Percentiles rank a stretch among this genome's conserved stretches.
Conservation (phyloP, 2,113 vertebrate genomes). For the Lonchura striata region DNA sequence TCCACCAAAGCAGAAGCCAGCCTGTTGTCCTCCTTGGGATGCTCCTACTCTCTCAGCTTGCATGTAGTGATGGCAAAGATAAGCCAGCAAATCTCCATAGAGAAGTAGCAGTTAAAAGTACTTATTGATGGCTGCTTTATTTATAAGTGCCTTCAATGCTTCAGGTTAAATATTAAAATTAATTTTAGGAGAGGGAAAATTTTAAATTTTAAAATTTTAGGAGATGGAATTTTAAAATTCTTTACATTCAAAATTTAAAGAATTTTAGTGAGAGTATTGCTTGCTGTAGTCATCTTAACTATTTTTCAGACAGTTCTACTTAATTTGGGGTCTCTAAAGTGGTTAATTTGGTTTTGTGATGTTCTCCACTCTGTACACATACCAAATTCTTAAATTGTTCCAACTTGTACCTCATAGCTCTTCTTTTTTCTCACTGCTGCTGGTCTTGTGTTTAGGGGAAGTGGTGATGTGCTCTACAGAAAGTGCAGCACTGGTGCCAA, state of each 20-base stretch:
- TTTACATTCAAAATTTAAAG: not conserved
- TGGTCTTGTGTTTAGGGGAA: not conserved
- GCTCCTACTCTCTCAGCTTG: not conserved
- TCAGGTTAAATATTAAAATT: not conserved
- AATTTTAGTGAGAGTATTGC: not conserved
- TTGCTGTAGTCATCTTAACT: not conserved
- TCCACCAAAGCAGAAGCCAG: not conserved
- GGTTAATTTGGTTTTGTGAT: not conserved
- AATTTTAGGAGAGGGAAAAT: not conserved
- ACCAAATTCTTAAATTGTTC: not conserved
- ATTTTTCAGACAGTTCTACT: not conserved
- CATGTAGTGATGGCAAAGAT: not conserved
- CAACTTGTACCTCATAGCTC: not conserved
- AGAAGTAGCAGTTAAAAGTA: not conserved
- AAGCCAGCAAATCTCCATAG: not conserved
- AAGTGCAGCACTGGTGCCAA: not conserved
- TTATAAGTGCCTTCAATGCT: not conserved
- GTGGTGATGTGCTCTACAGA: not conserved
- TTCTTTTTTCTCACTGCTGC: not conserved
- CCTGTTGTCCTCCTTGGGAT: not conserved
- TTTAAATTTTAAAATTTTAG: not conserved
- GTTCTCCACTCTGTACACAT: not conserved
- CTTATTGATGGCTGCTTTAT: not conserved
- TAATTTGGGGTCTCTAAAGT: not conserved
- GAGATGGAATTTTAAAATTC: not conserved